A percentile compares a stretch with the other conserved stretches of the same genome.
These are phyloP conservation scores for Mesocentrotus franciscanus DNA, from an alignment of 53 echinoderm and acorn worm species.

Conservation along the genomic window DNA sequence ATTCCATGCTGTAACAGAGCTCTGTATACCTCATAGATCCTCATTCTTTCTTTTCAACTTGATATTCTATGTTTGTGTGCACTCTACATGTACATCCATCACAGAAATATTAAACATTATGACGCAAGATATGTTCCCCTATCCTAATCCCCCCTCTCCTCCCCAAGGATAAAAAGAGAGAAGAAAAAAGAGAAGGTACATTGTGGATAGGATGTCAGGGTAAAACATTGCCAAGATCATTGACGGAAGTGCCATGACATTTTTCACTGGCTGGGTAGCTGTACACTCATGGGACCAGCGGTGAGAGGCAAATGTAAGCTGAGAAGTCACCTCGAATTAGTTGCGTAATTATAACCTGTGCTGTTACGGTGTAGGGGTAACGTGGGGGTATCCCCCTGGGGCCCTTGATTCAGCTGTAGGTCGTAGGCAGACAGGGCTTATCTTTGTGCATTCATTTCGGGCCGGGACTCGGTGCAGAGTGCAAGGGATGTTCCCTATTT, in stretches of 20 bases:
- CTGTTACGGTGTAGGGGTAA: slow-evolving; percentile 34
- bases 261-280: slow-evolving; percentile 46
- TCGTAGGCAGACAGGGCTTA: slow-evolving; percentile 36
- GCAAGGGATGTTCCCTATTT: slow-evolving; percentile 40
- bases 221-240: slow-evolving; percentile 54
- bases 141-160: neutral
- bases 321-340: slow-evolving; percentile 60
- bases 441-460: slow-evolving; percentile 40
- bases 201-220: neutral
- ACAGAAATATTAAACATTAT: neutral
- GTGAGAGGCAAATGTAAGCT: slow-evolving; percentile 47
- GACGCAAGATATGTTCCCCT: neutral
- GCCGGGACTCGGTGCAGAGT: slow-evolving; percentile 3
- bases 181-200: neutral
- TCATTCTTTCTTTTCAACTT: too few species aligned
- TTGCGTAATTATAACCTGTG: slow-evolving; percentile 62
- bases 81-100: neutral
- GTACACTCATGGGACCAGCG: slow-evolving; percentile 14
- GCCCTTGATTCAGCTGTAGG: slow-evolving; percentile 1
- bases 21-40: too few species aligned
- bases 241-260: slow-evolving; percentile 53
- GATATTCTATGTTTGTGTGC: neutral
- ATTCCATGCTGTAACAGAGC: too few species aligned
- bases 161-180: neutral
- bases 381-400: slow-evolving; percentile 52